A percentile compares a stretch with the other conserved stretches of the same genome.
Conservation (phyloP, 2,797 vertebrate genomes). For the Pagetopsis macropterus region DNA sequence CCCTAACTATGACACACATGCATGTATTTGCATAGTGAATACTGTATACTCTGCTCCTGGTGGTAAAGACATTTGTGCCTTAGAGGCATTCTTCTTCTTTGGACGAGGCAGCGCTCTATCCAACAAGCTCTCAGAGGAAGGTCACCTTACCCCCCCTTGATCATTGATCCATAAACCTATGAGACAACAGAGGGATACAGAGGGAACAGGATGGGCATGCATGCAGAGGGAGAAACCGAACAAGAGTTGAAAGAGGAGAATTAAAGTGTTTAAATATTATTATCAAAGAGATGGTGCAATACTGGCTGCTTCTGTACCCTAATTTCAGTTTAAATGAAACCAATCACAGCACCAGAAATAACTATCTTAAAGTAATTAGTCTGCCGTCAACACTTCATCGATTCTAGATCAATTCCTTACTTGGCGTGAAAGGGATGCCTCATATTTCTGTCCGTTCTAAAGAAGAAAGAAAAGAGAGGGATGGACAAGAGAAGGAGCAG, state of each 20-base stretch:
- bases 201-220: not conserved
- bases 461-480: constrained; percentile 4
- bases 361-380: constrained; percentile 40
- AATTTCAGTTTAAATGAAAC: constrained; percentile 14
- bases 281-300: constrained; percentile 13
- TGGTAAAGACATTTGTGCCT: constrained; percentile 28
- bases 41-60: constrained; percentile 4
- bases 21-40: not conserved
- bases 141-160: constrained; percentile 62
- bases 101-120: constrained; percentile 33
- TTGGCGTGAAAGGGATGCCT: constrained; percentile 29
- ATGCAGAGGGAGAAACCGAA: constrained; percentile 17
- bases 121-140: constrained; percentile 47
- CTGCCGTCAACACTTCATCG: constrained; percentile 34
- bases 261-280: constrained; percentile 35
- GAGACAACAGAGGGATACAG: constrained; percentile 29
- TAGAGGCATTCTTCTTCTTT: constrained; percentile 40
- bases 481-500: constrained; percentile 4
- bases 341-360: not conserved
- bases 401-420: constrained; percentile 47
- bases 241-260: constrained; percentile 22
- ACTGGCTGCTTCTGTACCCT: constrained; percentile 1
- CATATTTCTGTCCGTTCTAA: constrained; percentile 15
- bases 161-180: constrained; percentile 66
- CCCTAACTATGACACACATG: constrained; percentile 6